Conservation (phyloP, 1,140 invertebrate genomes). For the Drosophila cardini region DNA sequence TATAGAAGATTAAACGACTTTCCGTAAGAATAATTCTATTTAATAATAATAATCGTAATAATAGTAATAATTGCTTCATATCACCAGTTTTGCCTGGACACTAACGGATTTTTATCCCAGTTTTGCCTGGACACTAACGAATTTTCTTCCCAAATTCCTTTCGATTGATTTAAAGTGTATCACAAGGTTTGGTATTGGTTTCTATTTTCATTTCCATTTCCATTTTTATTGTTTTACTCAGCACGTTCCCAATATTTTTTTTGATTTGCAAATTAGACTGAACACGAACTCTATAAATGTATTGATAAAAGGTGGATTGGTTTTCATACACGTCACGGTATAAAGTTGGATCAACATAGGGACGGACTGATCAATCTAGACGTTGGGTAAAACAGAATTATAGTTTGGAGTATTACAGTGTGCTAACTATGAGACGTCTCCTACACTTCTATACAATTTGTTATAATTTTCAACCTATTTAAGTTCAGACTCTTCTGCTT, state of each 20-base stretch:
- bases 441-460: conserved; percentile 35
- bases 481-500: conserved; percentile 80
- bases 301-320: conserved; percentile 25
- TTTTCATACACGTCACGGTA: conserved; percentile 17
- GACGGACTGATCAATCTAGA: conserved; percentile 61
- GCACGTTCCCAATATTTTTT: conserved; percentile 23
- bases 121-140: conserved; percentile 49
- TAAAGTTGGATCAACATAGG: conserved; percentile 36
- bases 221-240: background rate
- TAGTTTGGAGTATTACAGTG: background rate
- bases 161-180: conserved; percentile 28
- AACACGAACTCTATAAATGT: conserved; percentile 15
- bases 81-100: conserved; percentile 64
- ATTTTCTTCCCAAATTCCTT: conserved; percentile 14
- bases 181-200: conserved; percentile 32
- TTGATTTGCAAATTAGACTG: conserved; percentile 10
- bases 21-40: conserved; percentile 26
- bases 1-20: conserved; percentile 46
- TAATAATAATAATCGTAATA: conserved; percentile 28
- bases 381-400: conserved; percentile 51
- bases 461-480: conserved; percentile 70
- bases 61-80: conserved; percentile 73
- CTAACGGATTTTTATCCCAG: conserved; percentile 44
- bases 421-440: background rate
- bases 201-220: conserved; percentile 3